Conservation (phyloP, 2,113 vertebrate species). For the Astur gentilis region DNA sequence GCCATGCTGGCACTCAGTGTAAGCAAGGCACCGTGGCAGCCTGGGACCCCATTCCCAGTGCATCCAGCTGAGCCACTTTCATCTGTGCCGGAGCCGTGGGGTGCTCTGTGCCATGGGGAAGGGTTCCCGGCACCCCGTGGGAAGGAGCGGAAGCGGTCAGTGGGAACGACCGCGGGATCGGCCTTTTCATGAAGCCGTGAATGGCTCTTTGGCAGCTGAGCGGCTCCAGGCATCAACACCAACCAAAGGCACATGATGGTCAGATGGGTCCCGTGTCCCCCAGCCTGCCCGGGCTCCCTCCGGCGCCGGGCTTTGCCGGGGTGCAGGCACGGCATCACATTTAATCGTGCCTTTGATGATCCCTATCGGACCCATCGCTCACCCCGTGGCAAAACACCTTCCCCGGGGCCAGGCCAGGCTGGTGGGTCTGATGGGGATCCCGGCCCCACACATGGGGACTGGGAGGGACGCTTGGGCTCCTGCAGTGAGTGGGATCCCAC, state of each 20-base stretch:
- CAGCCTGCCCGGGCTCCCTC: background rate
- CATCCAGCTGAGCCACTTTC: background rate
- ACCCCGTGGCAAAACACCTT: rapidly evolving
- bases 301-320: background rate
- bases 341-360: background rate
- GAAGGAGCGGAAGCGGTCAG: background rate
- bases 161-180: background rate
- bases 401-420: background rate
- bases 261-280: background rate
- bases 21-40: too few species aligned
- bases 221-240: constrained; percentile 32
- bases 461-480: background rate
- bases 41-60: rapidly evolving
- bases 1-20: rapidly evolving
- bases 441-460: rapidly evolving
- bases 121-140: rapidly evolving
- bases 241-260: constrained; percentile 35
- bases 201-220: background rate
- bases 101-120: background rate
- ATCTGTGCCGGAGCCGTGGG: rapidly evolving
- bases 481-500: background rate
- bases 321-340: rapidly evolving
- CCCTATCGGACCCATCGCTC: rapidly evolving
- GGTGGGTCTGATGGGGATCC: background rate
- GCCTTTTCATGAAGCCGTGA: background rate